phyloP scores from a whole-genome alignment of 2,113 vertebrate species.

The human region GRCh38 chr4:20859001-20859500 shows the following conservation, averaged over 20 bases:
- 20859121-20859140: accelerated
- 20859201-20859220: neutral
- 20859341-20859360: accelerated
- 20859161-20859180: accelerated
- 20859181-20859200: neutral
- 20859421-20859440: conserved; percentile 18
- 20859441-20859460: conserved; percentile 44
- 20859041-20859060: neutral
- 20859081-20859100: neutral
- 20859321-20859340: neutral
- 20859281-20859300: neutral
- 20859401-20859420: neutral
- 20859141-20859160: neutral
- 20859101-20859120: accelerated
- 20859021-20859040: neutral
- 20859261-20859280: neutral
- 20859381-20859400: neutral
- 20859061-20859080: neutral
- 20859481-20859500: neutral
- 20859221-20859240: neutral
- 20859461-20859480: conserved; percentile 43
- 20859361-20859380: neutral
- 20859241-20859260: neutral
- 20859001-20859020: neutral
- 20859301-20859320: neutral